Conservation (phyloP, 2,888 invertebrate genomes). For the Hipparchia semele region DNA sequence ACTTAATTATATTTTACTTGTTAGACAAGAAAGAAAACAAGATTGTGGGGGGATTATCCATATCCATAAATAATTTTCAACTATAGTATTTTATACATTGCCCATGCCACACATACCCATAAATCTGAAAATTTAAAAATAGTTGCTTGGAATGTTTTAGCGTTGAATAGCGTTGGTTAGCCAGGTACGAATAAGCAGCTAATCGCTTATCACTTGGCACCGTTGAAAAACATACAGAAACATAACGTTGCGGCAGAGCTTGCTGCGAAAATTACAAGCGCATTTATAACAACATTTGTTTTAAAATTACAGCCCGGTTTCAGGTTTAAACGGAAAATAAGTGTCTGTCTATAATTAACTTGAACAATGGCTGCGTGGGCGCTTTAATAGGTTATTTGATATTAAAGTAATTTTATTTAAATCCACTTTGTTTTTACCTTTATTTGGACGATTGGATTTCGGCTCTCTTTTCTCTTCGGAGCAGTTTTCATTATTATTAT, state of each 20-base stretch:
- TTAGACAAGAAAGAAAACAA: too few species aligned
- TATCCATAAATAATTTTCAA: too few species aligned
- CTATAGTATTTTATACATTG: too few species aligned
- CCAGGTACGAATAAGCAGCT: neutral
- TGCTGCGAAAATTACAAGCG: slow-evolving; percentile 68
- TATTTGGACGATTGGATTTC: neutral
- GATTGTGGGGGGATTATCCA: too few species aligned
- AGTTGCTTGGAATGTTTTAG: too few species aligned
- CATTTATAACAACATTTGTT: slow-evolving; percentile 63
- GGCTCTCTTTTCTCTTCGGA: too few species aligned
- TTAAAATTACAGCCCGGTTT: slow-evolving; percentile 41
- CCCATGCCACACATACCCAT: too few species aligned
- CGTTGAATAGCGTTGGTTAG: too few species aligned
- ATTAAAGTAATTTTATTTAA: slow-evolving; percentile 16
- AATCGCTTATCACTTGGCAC: slow-evolving; percentile 45
- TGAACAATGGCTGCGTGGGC: slow-evolving; percentile 2
- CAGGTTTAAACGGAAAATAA: slow-evolving; percentile 30
- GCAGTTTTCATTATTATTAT: too few species aligned
- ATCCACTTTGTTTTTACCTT: slow-evolving; percentile 2
- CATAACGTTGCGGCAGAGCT: slow-evolving; percentile 60
- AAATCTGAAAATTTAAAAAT: too few species aligned
- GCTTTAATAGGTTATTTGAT: slow-evolving; percentile 14
- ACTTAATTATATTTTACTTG: too few species aligned
- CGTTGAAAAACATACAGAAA: slow-evolving; percentile 45
- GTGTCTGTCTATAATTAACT: slow-evolving; percentile 20